Conservation (phyloP, 2,113 vertebrate species). For the Scortum barcoo region DNA sequence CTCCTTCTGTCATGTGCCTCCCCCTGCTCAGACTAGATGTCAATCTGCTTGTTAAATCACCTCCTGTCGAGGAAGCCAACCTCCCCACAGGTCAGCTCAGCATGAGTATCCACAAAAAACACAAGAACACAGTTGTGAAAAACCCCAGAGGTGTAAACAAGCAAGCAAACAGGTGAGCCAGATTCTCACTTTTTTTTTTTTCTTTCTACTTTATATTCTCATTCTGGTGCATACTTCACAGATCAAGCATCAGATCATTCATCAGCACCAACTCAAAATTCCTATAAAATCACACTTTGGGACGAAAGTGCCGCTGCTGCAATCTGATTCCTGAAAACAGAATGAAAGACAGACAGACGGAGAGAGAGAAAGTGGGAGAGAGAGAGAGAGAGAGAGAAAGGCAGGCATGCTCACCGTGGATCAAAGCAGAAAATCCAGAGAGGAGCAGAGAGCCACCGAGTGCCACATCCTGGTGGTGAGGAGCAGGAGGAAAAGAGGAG, state of each 20-base stretch:
- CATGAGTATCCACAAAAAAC: slow-evolving; percentile 17
- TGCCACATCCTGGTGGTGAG: slow-evolving; percentile 83
- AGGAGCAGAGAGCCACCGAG: slow-evolving; percentile 83
- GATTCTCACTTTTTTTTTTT: slow-evolving; percentile 33
- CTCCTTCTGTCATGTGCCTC: slow-evolving; percentile 33
- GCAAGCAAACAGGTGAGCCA: slow-evolving; percentile 70
- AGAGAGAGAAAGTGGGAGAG: no score
- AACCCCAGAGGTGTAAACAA: slow-evolving; percentile 28
- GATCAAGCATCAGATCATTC: slow-evolving; percentile 9
- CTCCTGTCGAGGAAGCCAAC: slow-evolving; percentile 16
- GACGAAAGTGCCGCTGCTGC: slow-evolving; percentile 44
- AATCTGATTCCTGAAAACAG: slow-evolving; percentile 41
- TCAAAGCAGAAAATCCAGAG: slow-evolving; percentile 82
- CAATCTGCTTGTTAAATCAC: slow-evolving; percentile 29
- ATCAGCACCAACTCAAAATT: background rate
- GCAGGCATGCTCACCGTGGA: slow-evolving; percentile 81
- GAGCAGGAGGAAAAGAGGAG: slow-evolving; percentile 57
- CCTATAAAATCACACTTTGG: slow-evolving; percentile 30
- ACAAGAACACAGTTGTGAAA: background rate
- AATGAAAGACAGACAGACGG: slow-evolving; percentile 5
- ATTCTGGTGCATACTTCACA: background rate
- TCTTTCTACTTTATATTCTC: slow-evolving; percentile 21
- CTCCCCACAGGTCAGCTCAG: background rate
- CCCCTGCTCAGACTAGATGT: slow-evolving; percentile 24
- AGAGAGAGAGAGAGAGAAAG: slow-evolving; percentile 39